phyloP scores from a whole-genome alignment of 2,888 invertebrate species.

The Diaprepes abbreviatus region DNA sequence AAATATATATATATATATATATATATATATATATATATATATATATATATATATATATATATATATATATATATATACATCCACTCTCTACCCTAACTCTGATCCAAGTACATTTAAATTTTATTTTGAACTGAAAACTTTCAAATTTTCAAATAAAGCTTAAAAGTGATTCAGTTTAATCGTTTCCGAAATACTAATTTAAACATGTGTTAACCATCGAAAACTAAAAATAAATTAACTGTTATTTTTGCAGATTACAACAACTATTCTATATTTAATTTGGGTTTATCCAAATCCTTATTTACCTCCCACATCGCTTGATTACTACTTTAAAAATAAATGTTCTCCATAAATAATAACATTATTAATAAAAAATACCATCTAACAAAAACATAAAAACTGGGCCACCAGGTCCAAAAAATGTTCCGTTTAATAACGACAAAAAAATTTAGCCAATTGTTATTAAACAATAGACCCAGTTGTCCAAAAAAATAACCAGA shows the following conservation, averaged over 20 bases:
- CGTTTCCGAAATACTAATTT: no score
- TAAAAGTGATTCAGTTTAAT: no score
- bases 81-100: no score
- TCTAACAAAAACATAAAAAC: neutral
- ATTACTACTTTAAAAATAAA: neutral
- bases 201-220: no score
- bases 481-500: slow-evolving; percentile 36
- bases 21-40: no score
- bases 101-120: no score
- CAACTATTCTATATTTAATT: no score
- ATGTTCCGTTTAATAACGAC: neutral
- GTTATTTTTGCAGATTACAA: neutral
- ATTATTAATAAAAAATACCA: neutral
- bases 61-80: no score
- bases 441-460: slow-evolving; percentile 5
- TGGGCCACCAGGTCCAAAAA: slow-evolving; percentile 1
- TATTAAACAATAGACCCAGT: slow-evolving; percentile 32
- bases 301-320: neutral
- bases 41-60: no score
- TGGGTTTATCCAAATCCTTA: neutral
- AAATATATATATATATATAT: no score
- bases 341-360: neutral
- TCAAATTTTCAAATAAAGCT: no score
- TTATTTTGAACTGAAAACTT: no score
- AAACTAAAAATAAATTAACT: neutral